Conservation (phyloP, 2,113 vertebrate genomes). For the Heterocephalus glaber region DNA sequence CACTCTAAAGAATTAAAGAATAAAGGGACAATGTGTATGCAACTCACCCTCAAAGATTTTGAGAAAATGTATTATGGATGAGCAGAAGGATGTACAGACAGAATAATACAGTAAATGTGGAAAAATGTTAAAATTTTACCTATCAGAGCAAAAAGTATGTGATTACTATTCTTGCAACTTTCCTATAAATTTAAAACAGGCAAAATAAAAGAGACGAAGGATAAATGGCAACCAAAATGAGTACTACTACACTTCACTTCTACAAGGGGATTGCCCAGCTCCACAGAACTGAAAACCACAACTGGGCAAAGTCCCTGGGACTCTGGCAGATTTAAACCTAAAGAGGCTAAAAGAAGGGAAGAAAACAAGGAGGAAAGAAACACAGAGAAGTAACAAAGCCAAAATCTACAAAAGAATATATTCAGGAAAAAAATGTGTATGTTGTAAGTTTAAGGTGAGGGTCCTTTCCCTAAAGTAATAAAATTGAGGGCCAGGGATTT, state of each 20-base stretch:
- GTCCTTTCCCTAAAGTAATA: background rate
- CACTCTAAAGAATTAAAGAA: background rate
- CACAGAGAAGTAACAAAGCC: background rate
- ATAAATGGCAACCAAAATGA: background rate
- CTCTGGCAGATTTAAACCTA: background rate
- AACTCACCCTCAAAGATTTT: background rate
- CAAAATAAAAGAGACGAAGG: background rate
- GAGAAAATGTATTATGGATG: background rate
- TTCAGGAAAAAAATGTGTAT: fast-evolving
- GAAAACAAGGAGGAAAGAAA: background rate
- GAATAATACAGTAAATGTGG: background rate
- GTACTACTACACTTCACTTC: background rate
- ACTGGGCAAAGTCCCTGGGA: fast-evolving
- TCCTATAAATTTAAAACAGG: background rate
- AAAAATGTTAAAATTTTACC: background rate
- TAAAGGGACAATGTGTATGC: background rate
- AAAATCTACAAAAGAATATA: too few species aligned
- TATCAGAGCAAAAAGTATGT: background rate
- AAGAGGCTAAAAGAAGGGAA: fast-evolving
- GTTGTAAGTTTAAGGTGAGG: fast-evolving
- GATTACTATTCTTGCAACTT: background rate
- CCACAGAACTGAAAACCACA: background rate
- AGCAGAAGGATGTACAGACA: fast-evolving
- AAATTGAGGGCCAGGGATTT: too few species aligned
- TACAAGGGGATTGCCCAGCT: background rate